Base-by-base conservation (phyloP, 1,140 invertebrate species). In the Hestina assimilis region DNA sequence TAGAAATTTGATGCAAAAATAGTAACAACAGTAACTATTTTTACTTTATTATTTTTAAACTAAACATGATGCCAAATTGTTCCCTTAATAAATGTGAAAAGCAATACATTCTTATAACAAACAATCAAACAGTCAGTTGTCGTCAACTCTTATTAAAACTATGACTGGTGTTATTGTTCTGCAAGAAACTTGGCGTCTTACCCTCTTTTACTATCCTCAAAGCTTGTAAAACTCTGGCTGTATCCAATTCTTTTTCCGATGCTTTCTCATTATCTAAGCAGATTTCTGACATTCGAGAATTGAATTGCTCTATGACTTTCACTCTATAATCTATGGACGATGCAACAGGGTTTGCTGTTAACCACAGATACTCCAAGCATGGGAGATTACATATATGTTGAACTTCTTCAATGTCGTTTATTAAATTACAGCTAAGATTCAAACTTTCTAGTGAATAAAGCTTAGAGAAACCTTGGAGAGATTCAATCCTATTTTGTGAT, bases 331-430 rank as follows among this genome's bases (percentile, higher is more conserved):
- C 97, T 63, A 95, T 91, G 26, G 93, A 91, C 2, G 93, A 85
- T 0, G 96, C 95, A 0, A 99, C 93, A 26, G 96, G 95, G 90
- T 99, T 99, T 0, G 95, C 96, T 9, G 94, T 95, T 9, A 99
- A 86, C 67, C 93, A 91, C 4, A 99, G 84, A 79, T 95, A 92
- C 75, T 98, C 96, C 43, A 99, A 86, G 76, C 96, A 95, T 0
- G 96, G 96, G 7, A 99, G 83, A 60, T 91, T 91, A 14, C 94
- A 93, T 12, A 98, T 91, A 79, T 95, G 89, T 45, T 93, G 91
- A 0, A 98, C 92, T 80, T 98, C 96, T 51, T 94, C 92, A 6
- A 98, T 92, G 61, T 95, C 92, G 1, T 90, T 89, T 35, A 99
- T 94, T 28, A 91, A 81, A 89, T 99, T 99, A 47, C 94, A 95